Base-by-base conservation (phyloP, 2,888 invertebrate species). In the Meta bourneti region DNA sequence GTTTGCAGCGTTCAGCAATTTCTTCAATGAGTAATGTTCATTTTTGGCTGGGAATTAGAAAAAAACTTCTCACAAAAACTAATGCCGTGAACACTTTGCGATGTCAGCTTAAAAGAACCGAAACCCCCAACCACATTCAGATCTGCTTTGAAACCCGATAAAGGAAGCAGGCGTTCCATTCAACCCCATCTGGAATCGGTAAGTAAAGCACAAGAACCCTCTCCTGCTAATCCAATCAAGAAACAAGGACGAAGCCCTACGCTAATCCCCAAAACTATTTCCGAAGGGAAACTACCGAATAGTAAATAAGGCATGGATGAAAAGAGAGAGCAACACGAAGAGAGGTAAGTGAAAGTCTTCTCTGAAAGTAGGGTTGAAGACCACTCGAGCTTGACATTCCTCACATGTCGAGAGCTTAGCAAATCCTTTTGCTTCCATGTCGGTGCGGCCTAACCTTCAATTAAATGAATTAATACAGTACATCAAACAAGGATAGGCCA, bases 181-280 rank as follows among this genome's bases (percentile, higher is more conserved):
- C 71, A 20, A 16, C 72, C 71, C 72, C 19, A 19, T 69, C 75
- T 20, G 19, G 48, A 11, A 75, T 13, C 54, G 6, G 8, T 16
- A 61, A 51, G 20, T 48, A 51, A 61, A 72, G 71, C 13, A 72
- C n/a, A 52, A 74, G 72, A 7, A 48, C 72, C 20, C 51, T 71
- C 34, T 52, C 20, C 51, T 8, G 19, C 8, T 84, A 84, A 84
- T 84, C 84, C 84, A 84, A 75, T 84, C 74, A 84, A 69, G 81
- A n/a, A 70, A 81, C 70, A 81, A 34, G 70, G 19, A 7, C 74
- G 84, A 84, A 84, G 84, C 84, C 84, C 61, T 54, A 84, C 75
- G 54, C 48, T 34, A n/a, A 52, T 51, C 78, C 61, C 49, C n/a
- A 20, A 71, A 70, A 51, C 8, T 71, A 61, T 51, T 34, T 20